phyloP scores from a whole-genome alignment of 2,888 invertebrate genomes.

The Anoncus sp. region DNA sequence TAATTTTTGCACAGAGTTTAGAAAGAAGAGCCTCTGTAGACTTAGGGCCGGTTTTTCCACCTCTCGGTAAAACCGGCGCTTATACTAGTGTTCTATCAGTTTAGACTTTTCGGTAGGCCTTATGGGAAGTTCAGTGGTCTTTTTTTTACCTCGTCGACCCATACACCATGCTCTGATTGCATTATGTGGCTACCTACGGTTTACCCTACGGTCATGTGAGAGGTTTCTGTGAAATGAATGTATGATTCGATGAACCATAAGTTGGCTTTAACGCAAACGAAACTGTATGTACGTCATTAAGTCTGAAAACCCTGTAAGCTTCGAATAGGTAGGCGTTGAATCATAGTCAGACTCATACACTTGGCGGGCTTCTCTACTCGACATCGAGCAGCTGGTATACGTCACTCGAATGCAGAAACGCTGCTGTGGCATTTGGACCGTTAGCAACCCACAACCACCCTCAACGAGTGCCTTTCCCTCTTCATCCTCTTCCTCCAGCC shows the following conservation, averaged over 20 bases:
- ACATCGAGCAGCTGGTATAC: constrained; percentile 65
- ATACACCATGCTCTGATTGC: no score
- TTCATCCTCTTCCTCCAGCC: constrained; percentile 58
- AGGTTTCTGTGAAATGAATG: neutral
- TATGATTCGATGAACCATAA: neutral
- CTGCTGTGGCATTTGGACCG: constrained; percentile 76
- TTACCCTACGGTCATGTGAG: neutral
- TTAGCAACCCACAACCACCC: constrained; percentile 47
- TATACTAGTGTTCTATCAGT: no score
- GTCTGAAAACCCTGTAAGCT: constrained; percentile 28
- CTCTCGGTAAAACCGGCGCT: no score
- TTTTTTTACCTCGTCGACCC: no score
- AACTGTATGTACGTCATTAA: constrained; percentile 15
- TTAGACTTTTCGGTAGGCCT: no score
- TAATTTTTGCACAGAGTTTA: no score
- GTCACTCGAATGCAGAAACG: constrained; percentile 76
- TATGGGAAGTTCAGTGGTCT: no score
- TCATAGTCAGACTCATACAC: constrained; percentile 19
- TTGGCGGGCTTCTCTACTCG: constrained; percentile 43
- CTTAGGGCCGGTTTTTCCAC: no score
- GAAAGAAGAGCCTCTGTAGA: no score
- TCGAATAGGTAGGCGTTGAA: constrained; percentile 1
- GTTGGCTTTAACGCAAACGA: neutral
- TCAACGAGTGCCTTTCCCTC: constrained; percentile 65
- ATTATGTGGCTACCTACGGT: no score